Percentiles rank a stretch among this genome's conserved stretches.
phyloP scores from a whole-genome alignment of 2,888 invertebrate species.

The Ochropleura leucogaster region DNA sequence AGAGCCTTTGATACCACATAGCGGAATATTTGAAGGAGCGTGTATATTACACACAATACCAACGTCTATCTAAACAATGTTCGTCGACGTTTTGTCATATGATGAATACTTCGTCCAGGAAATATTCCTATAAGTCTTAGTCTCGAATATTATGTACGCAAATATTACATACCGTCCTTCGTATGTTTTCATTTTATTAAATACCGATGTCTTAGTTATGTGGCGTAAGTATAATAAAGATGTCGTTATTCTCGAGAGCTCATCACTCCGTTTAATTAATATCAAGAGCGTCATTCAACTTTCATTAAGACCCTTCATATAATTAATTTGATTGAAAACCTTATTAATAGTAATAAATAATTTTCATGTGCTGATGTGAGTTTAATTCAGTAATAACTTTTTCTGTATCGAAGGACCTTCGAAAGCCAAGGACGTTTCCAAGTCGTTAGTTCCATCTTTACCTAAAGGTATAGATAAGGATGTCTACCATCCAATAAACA shows the following conservation, averaged over 20 bases:
- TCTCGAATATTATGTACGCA: conserved; percentile 45
- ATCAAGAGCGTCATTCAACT: background rate
- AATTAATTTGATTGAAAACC: background rate
- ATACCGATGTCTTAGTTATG: conserved; percentile 38
- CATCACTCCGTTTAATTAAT: conserved; percentile 4
- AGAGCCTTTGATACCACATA: conserved; percentile 74
- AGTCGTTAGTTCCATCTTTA: conserved; percentile 33
- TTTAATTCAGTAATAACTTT: conserved; percentile 14
- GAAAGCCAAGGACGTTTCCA: conserved; percentile 10
- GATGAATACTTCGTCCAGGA: conserved; percentile 55
- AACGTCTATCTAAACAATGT: conserved; percentile 68
- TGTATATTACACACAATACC: conserved; percentile 58
- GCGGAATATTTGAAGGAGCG: conserved; percentile 66
- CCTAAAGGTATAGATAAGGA: conserved; percentile 18
- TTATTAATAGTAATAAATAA: background rate
- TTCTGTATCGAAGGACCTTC: conserved; percentile 9
- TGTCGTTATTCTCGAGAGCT: background rate
- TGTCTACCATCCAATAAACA: conserved; percentile 56
- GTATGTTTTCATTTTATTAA: conserved; percentile 57
- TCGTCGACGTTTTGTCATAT: conserved; percentile 56
- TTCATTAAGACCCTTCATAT: background rate
- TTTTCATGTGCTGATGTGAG: background rate
- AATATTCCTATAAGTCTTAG: conserved; percentile 51
- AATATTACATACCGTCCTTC: conserved; percentile 49
- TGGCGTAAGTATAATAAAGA: conserved; percentile 5